These are phyloP conservation scores for Orthosia incerta DNA, from an alignment of 2,888 invertebrate genomes.

Conservation along the genomic window DNA sequence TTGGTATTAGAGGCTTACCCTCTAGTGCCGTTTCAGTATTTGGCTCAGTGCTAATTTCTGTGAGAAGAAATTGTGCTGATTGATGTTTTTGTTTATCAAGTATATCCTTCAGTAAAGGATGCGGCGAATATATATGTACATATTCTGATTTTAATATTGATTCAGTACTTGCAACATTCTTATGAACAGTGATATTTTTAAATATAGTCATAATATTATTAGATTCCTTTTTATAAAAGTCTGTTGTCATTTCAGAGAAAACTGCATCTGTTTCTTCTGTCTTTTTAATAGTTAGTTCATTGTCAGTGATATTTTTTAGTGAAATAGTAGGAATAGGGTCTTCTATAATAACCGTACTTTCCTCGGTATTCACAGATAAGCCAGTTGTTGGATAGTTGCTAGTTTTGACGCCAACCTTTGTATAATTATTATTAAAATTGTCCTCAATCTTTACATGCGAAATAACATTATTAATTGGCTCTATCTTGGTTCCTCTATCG, in stretches of 20 bases:
- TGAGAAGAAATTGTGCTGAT: not conserved
- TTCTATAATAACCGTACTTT: not conserved
- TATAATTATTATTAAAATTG: not conserved
- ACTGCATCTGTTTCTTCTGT: not conserved
- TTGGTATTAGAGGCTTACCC: not conserved
- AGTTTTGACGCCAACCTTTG: not conserved
- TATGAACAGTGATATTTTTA: not conserved
- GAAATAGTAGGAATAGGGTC: not conserved
- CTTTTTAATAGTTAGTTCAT: not conserved
- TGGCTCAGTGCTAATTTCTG: not conserved
- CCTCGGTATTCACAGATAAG: not conserved
- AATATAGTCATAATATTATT: not conserved
- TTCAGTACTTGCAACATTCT: not conserved
- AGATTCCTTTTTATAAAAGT: not conserved
- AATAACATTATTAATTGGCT: not conserved
- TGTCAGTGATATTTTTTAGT: not conserved
- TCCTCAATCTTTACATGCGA: not conserved
- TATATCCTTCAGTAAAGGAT: not conserved
- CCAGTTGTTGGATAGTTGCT: not conserved
- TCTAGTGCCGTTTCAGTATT: conserved; percentile 1
- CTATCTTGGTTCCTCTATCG: not conserved
- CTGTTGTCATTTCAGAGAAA: not conserved
- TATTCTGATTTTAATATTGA: not conserved
- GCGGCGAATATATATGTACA: not conserved
- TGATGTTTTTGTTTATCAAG: conserved; percentile 2